Evolutionary conservation across 2,113 vertebrate species (phyloP).

Genomic region (Rhinogobius similis): DNA sequence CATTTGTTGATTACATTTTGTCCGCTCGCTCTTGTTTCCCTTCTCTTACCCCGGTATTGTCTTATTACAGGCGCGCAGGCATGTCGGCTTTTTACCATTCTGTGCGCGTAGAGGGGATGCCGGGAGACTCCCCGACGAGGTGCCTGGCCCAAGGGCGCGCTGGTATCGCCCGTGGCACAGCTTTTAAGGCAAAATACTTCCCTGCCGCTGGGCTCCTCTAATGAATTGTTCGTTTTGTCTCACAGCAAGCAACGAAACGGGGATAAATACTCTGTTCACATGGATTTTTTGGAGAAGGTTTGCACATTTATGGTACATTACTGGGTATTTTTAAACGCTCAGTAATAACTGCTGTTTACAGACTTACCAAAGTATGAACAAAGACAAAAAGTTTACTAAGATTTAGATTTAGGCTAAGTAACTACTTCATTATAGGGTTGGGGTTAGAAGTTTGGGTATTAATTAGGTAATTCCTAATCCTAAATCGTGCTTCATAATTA

Average conservation of each 20-base stretch:
- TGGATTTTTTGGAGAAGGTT: not conserved
- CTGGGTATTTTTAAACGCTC: not conserved
- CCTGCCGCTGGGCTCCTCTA: not conserved
- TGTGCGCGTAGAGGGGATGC: not conserved
- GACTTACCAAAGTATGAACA: too few species aligned
- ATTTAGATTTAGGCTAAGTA: too few species aligned
- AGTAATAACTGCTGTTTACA: too few species aligned
- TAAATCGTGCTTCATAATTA: too few species aligned
- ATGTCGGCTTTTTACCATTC: constrained; percentile 37
- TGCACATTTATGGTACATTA: too few species aligned
- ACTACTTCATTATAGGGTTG: too few species aligned
- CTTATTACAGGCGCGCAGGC: constrained; percentile 35
- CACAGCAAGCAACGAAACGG: not conserved
- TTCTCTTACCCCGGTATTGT: constrained; percentile 25
- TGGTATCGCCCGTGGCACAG: constrained; percentile 16
- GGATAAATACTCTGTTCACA: not conserved
- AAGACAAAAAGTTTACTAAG: too few species aligned
- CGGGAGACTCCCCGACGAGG: not conserved
- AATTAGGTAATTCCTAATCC: too few species aligned
- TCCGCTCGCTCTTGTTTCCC: not conserved
- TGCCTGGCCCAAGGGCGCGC: constrained; percentile 42
- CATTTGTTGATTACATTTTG: not conserved
- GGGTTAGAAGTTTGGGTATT: too few species aligned
- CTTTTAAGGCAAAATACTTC: constrained; percentile 16
- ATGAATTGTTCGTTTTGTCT: constrained; percentile 7